Conservation (phyloP, 2,113 vertebrate species). For the Lepus americanus region DNA sequence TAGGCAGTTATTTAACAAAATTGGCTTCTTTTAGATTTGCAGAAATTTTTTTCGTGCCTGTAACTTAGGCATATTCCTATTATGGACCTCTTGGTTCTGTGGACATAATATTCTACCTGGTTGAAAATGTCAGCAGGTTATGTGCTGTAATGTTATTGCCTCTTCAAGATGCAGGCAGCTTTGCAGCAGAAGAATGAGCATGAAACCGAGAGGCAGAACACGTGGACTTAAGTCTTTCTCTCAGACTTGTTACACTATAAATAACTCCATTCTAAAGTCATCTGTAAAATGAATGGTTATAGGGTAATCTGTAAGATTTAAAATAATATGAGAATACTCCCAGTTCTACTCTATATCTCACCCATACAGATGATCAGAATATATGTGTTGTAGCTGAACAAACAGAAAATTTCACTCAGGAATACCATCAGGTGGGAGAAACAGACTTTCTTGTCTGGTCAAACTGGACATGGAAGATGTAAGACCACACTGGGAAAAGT, state of each 20-base stretch:
- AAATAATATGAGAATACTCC: not conserved
- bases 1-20: conserved; percentile 21
- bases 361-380: not conserved
- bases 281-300: not conserved
- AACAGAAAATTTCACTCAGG: not conserved
- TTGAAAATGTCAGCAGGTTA: not conserved
- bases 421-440: not conserved
- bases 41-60: not conserved
- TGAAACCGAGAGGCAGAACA: not conserved
- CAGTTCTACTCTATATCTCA: not conserved
- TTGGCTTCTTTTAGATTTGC: not conserved
- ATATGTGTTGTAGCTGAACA: not conserved
- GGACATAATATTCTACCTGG: not conserved
- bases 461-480: not conserved
- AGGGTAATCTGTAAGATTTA: not conserved
- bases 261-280: conserved; percentile 19
- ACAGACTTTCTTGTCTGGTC: not conserved
- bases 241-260: not conserved
- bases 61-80: not conserved
- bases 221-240: not conserved
- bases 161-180: not conserved
- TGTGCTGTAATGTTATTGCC: not conserved
- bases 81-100: not conserved
- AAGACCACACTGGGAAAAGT: not conserved
- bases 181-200: not conserved